Percentiles rank a stretch among this genome's conserved stretches.
These are phyloP conservation scores for Caenorhabditis elegans DNA, from an alignment of 1,140 invertebrate genomes.

Conservation along the genomic window WBcel235 BX284603.4:2676501-2677000, in stretches of 20 bases:
- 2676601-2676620: conserved; percentile 22
- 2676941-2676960: no score
- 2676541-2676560: not conserved
- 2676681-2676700: no score
- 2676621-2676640: conserved; percentile 27
- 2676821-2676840: conserved; percentile 62
- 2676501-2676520: not conserved
- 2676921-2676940: not conserved
- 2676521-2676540: not conserved
- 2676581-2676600: conserved; percentile 4
- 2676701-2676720: not conserved
- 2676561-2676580: conserved; percentile 4
- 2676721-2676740: not conserved
- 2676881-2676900: not conserved
- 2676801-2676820: conserved; percentile 59
- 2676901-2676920: not conserved
- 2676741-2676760: conserved; percentile 52
- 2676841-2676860: conserved; percentile 63
- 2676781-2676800: conserved; percentile 67
- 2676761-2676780: conserved; percentile 55
- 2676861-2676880: conserved; percentile 53
- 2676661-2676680: not conserved
- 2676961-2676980: no score
- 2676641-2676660: not conserved
- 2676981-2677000: no score